These are phyloP conservation scores for Trichonephila clavipes DNA, from an alignment of 1,140 invertebrate species.

Conservation along the genomic window DNA sequence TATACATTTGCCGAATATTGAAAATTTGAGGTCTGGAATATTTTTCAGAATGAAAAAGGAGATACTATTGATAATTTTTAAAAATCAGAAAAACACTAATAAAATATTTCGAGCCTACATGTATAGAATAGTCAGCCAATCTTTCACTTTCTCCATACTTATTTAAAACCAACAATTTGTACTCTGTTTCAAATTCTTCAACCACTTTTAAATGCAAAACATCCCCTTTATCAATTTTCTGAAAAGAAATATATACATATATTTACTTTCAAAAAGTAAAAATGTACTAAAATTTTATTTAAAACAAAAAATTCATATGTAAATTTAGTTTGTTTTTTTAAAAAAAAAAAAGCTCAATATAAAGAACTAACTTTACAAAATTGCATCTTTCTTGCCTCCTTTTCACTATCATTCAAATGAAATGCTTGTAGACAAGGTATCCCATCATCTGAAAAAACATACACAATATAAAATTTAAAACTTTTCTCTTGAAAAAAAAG, in stretches of 20 bases:
- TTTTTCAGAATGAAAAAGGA: too few species aligned
- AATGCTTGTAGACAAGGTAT: background rate
- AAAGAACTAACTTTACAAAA: background rate
- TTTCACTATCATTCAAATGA: background rate
- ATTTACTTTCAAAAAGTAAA: background rate
- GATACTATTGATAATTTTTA: background rate
- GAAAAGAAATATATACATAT: background rate
- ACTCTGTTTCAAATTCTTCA: background rate
- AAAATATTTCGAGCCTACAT: background rate
- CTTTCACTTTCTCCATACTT: constrained; percentile 15
- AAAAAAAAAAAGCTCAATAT: too few species aligned
- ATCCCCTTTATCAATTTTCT: background rate
- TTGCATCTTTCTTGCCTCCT: background rate
- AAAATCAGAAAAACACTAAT: background rate
- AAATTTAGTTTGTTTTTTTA: too few species aligned
- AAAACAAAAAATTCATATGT: too few species aligned
- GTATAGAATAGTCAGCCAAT: background rate
- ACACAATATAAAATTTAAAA: background rate
- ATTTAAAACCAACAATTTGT: background rate
- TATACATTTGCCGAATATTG: too few species aligned
- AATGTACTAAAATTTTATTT: too few species aligned
- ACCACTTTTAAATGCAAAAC: constrained; percentile 2
- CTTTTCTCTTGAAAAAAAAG: background rate
- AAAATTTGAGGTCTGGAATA: too few species aligned
- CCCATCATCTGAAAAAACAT: background rate